Conservation (phyloP, 2,797 vertebrate species). For the Tiaroga cobitis region DNA sequence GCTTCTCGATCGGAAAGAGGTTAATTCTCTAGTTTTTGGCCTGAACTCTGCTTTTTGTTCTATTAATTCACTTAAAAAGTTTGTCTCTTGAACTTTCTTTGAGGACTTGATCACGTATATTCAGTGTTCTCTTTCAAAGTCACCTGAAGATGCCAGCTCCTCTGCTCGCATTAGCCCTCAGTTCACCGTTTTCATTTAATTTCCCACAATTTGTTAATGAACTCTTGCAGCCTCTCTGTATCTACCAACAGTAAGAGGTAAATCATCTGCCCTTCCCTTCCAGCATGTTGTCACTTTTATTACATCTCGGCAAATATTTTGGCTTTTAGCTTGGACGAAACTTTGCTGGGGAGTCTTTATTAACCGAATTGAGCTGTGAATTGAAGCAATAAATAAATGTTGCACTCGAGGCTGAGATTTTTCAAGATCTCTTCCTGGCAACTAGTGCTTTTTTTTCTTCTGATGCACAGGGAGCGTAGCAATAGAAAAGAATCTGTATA, state of each 20-base stretch:
- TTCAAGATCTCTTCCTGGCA: conserved; percentile 30
- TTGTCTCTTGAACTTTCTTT: conserved; percentile 25
- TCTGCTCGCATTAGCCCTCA: conserved; percentile 18
- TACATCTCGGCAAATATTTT: conserved; percentile 59
- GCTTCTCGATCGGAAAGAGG: conserved; percentile 4
- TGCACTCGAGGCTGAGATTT: conserved; percentile 59
- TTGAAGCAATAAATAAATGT: conserved; percentile 65
- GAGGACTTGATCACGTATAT: conserved; percentile 5
- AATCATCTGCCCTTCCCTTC: conserved; percentile 43
- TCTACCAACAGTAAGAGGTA: conserved; percentile 34
- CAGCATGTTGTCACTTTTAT: conserved; percentile 60
- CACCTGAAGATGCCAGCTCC: conserved; percentile 13
- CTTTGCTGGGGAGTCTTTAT: conserved; percentile 53
- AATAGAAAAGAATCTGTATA: conserved; percentile 54
- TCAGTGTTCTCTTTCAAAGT: conserved; percentile 27
- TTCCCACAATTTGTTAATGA: conserved; percentile 47
- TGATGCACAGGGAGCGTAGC: conserved; percentile 38
- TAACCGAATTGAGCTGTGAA: conserved; percentile 60
- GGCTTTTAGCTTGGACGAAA: conserved; percentile 54
- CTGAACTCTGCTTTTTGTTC: conserved; percentile 15
- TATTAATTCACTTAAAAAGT: conserved; percentile 9
- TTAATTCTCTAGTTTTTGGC: conserved; percentile 19
- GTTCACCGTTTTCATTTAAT: conserved; percentile 35
- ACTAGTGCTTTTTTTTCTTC: background rate
- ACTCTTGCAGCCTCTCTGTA: conserved; percentile 27